Conservation (phyloP, 1,140 invertebrate genomes). For the Amyelois transitella region DNA sequence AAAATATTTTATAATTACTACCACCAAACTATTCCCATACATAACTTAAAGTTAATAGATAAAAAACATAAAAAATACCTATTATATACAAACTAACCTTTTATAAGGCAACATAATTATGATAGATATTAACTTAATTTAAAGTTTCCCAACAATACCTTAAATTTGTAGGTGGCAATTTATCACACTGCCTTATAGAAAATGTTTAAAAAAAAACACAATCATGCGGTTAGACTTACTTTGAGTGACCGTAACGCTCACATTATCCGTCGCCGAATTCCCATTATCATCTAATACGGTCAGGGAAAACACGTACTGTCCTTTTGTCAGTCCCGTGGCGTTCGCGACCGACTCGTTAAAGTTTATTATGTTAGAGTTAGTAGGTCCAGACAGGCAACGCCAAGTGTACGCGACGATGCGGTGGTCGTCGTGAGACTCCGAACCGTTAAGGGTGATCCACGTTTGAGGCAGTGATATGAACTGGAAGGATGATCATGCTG, state of each 20-base stretch:
- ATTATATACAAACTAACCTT: no score
- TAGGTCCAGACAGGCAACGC: conserved; percentile 83
- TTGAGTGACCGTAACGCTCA: conserved; percentile 90
- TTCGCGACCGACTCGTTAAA: conserved; percentile 81
- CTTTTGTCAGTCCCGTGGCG: conserved; percentile 87
- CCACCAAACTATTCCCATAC: background rate
- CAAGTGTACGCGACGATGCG: conserved; percentile 88
- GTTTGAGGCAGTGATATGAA: conserved; percentile 88
- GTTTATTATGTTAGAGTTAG: conserved; percentile 68
- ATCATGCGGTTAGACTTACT: conserved; percentile 78
- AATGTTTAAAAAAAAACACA: conserved; percentile 1
- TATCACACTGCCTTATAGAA: no score
- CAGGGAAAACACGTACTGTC: conserved; percentile 88
- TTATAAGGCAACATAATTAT: no score
- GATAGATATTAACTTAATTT: no score
- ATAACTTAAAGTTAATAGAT: no score
- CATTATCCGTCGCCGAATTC: conserved; percentile 83
- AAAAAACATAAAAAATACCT: no score
- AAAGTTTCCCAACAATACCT: no score
- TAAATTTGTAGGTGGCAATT: no score
- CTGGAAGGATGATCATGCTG: conserved; percentile 61
- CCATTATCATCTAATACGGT: conserved; percentile 89
- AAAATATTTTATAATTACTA: background rate
- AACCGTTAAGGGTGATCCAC: conserved; percentile 85
- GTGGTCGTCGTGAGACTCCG: conserved; percentile 88